Evolutionary conservation across 2,797 vertebrate genomes (phyloP), one percentile per base, ranked within the genome.

Genomic region (Trachops cirrhosus): DNA sequence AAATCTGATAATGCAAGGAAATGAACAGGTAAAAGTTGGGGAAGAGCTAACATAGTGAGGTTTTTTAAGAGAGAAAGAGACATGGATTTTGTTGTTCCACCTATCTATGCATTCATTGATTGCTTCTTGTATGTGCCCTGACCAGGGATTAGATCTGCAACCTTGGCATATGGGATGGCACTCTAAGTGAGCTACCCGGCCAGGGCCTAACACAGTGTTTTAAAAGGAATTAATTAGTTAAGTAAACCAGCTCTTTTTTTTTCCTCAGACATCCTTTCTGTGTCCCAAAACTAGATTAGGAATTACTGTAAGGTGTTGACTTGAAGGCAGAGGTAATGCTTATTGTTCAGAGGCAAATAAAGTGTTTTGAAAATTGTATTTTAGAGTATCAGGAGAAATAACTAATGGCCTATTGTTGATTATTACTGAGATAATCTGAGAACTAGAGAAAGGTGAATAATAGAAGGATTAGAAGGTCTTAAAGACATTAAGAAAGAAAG

Each of bases 201-300:
- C 29, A 62, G 32, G 62, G 24, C 32, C 44, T 84, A 90, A 75
- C 68, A 62, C 78, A 84, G 19, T 57, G 37, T 54, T 93, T 78
- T 83, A 92, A 93, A 96, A 95, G 29, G 57, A 89, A 80, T 90
- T 92, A 92, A 95, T 94, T 70, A 95, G 48, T 87, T 91, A 78
- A 89, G 78, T 52, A 91, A 86, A 32, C 37, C 48, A 89, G 34
- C 14, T 82, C 12, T 83, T n/a, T 80, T 86, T 86, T 86, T 59
- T 16, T 11, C 12, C 29, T 87, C 62, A 93, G 91, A 84, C n/a
- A 87, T 85, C 8, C 37, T 92, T 89, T 70, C 46, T 90, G 37
- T 87, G 70, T 83, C 64, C 29, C 37, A 54, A 85, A 93, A 89
- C 39, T 88, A 77, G 62, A 74, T 86, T 77, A 77, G 34, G 15